These are phyloP conservation scores for Ceratina calcarata DNA, from an alignment of 1,140 invertebrate genomes.

Conservation along the genomic window DNA sequence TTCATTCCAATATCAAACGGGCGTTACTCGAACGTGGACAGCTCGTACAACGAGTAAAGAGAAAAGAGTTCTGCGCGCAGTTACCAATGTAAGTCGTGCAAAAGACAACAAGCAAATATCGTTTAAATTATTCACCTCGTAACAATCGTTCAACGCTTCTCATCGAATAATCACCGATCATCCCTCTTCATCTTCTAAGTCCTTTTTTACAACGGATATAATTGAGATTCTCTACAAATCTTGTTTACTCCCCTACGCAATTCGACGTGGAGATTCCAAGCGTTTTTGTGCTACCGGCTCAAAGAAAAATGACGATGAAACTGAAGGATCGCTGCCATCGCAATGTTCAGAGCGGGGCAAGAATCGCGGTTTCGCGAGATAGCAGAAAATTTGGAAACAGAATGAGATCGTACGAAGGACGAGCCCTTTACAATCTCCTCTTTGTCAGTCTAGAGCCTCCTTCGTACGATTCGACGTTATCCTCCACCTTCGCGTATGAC, in stretches of 20 bases:
- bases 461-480: conserved; percentile 30
- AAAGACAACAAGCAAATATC: conserved; percentile 38
- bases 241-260: background rate
- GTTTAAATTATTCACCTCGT: conserved; percentile 45
- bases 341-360: conserved; percentile 25
- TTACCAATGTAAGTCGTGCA: conserved; percentile 38
- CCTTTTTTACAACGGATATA: background rate
- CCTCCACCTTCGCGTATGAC: conserved; percentile 24
- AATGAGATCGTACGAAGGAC: conserved; percentile 44
- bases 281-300: conserved; percentile 19
- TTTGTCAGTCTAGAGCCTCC: background rate
- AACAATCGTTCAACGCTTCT: background rate
- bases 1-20: background rate
- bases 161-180: background rate
- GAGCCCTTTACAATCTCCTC: background rate
- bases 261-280: background rate
- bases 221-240: conserved; percentile 51
- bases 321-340: background rate
- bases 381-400: conserved; percentile 34
- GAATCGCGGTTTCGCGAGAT: conserved; percentile 31
- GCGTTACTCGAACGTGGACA: conserved; percentile 13
- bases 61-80: conserved; percentile 9
- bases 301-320: conserved; percentile 23
- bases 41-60: conserved; percentile 23
- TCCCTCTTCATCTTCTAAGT: background rate